Evolutionary conservation across 1,140 invertebrate genomes (phyloP), one percentile per base, ranked within the genome.

Genomic region (Pissodes strobi): DNA sequence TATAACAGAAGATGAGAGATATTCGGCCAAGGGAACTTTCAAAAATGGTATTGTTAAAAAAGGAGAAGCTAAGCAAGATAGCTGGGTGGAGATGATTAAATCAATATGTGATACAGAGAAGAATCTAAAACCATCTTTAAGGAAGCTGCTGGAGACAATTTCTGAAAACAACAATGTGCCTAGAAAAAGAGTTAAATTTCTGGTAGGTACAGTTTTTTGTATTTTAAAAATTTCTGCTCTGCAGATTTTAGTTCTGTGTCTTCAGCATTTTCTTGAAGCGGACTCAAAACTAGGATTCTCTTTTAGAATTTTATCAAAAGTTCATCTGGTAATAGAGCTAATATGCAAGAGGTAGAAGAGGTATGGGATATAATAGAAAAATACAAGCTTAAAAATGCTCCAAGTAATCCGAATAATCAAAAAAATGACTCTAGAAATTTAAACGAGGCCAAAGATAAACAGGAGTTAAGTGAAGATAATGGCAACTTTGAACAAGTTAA

Each of bases 1-100:
- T 80, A 86, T 97, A 37, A 90, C 88, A 2, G 95, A 98, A 82
- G 87, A 91, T 38, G 87, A 97, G 79, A 88, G 93, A 70, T 98
- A 97, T 75, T 89, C 91, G 23, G 93, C 87, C 10, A 90, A 91
- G 79, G 87, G 90, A 66, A 95, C 88, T 78, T 84, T 87, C 58
- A 81, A 86, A 18, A 93, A 93, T 80, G 66, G 70, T 74, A 78
- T 78, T 37, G 81, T 85, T 38, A 93, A 94, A 74, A 95, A 96
- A 81, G 93, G 93, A 19, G 92, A 94, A 76, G 85, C 85, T 30
- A 97, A 97, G 76, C 95, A 98, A 79, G 86, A 90, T 74, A 83
- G 85, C 60, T 98, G 95, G 95, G 83, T 93, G 34, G 87, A 92
- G 71, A 87, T 93, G 77, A 83, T 97, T 12, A 86, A 90, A 39